Conservation (phyloP, 2,797 vertebrate genomes). For the Synaphobranchus kaupii region DNA sequence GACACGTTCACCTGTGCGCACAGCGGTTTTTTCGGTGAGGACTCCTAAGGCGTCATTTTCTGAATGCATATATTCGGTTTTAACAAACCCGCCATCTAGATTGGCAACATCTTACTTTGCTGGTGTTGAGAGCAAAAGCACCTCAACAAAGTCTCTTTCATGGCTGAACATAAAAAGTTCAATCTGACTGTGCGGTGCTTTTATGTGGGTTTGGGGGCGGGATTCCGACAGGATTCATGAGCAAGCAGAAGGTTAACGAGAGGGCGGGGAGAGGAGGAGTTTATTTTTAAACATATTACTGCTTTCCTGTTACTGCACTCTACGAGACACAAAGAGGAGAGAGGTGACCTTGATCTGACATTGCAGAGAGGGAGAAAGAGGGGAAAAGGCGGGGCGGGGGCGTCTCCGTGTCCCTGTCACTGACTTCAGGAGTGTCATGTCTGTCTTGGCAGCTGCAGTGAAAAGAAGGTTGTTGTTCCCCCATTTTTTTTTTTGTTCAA, state of each 20-base stretch:
- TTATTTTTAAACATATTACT: neutral
- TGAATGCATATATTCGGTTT: neutral
- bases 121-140: neutral
- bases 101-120: neutral
- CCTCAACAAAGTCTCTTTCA: neutral
- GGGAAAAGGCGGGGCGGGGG: slow-evolving; percentile 29
- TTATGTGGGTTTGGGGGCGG: neutral
- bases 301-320: slow-evolving; percentile 2
- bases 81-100: neutral
- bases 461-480: slow-evolving; percentile 61
- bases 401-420: slow-evolving; percentile 49
- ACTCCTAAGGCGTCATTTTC: neutral
- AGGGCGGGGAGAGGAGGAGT: neutral
- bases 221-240: neutral
- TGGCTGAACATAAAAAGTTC: neutral
- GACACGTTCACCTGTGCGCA: neutral
- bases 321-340: neutral
- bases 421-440: slow-evolving; percentile 45
- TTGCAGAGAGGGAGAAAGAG: neutral
- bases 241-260: neutral
- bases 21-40: neutral
- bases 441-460: slow-evolving; percentile 57
- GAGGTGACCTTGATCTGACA: slow-evolving; percentile 29
- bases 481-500: slow-evolving; percentile 53
- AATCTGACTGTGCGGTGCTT: neutral